Percentiles rank a stretch among this genome's conserved stretches.
phyloP scores from a whole-genome alignment of 2,797 vertebrate genomes.

The Pachyuromys duprasi region DNA sequence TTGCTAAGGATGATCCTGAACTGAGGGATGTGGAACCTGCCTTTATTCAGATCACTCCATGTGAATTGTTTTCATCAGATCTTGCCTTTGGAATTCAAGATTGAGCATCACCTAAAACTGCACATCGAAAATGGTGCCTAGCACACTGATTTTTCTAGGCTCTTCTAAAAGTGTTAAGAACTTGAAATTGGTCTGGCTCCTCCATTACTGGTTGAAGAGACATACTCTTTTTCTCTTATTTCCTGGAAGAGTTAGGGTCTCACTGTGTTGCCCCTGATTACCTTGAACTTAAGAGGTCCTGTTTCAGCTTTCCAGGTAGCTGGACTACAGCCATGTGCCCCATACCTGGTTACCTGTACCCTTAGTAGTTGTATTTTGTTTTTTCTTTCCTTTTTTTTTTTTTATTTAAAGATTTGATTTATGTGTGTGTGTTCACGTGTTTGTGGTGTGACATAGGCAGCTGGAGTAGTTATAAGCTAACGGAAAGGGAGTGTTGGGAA shows the following conservation, averaged over 20 bases:
- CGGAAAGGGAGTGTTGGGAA: background rate
- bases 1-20: background rate
- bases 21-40: background rate
- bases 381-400: background rate
- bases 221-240: background rate
- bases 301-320: background rate
- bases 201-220: constrained; percentile 13
- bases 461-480: background rate
- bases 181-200: constrained; percentile 31
- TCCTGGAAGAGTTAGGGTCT: background rate
- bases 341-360: background rate
- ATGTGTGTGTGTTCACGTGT: background rate
- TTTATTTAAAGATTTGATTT: background rate
- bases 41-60: background rate
- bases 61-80: constrained; percentile 14
- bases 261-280: background rate
- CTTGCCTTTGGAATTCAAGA: constrained; percentile 13
- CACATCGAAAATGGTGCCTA: background rate
- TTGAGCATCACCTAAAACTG: constrained; percentile 4
- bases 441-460: too few species aligned
- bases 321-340: background rate
- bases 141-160: constrained; percentile 9
- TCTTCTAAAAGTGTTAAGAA: background rate
- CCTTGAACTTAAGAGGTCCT: background rate
- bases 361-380: background rate